Conservation (phyloP, 2,113 vertebrate genomes). For the Eurystomus gularis region DNA sequence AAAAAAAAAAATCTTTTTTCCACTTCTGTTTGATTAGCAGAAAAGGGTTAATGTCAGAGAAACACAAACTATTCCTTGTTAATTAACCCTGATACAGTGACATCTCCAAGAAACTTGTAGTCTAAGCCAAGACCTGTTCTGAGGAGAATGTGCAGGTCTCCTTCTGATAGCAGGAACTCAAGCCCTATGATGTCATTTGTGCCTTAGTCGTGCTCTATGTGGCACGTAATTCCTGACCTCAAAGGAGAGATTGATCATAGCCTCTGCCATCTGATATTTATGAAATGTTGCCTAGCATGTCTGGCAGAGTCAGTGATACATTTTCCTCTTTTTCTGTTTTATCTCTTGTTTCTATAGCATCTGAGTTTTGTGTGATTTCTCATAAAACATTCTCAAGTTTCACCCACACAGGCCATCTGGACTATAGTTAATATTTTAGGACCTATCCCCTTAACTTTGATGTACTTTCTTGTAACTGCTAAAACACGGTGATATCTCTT, state of each 20-base stretch:
- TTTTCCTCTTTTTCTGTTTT: conserved; percentile 59
- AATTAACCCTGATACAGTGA: neutral
- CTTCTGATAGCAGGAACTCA: neutral
- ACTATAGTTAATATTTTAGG: conserved; percentile 65
- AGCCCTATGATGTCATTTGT: neutral
- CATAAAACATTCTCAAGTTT: conserved; percentile 63
- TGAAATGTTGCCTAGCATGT: conserved; percentile 62
- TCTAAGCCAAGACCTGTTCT: neutral
- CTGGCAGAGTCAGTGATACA: conserved; percentile 52
- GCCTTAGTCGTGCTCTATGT: neutral
- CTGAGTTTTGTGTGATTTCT: conserved; percentile 60
- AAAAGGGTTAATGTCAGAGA: neutral
- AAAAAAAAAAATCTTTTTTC: neutral
- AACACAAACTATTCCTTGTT: neutral
- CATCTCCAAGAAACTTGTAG: neutral
- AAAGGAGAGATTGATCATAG: neutral
- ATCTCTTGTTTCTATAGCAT: conserved; percentile 64
- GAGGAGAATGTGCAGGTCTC: neutral
- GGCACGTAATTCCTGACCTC: neutral
- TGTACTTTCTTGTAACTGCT: conserved; percentile 61
- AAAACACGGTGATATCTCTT: conserved; percentile 49
- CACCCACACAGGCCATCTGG: conserved; percentile 54
- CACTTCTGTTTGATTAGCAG: neutral
- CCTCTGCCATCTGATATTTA: conserved; percentile 53
- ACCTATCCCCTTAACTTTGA: conserved; percentile 55